phyloP scores from a whole-genome alignment of 2,888 invertebrate species.

The Rotaria sp. region DNA sequence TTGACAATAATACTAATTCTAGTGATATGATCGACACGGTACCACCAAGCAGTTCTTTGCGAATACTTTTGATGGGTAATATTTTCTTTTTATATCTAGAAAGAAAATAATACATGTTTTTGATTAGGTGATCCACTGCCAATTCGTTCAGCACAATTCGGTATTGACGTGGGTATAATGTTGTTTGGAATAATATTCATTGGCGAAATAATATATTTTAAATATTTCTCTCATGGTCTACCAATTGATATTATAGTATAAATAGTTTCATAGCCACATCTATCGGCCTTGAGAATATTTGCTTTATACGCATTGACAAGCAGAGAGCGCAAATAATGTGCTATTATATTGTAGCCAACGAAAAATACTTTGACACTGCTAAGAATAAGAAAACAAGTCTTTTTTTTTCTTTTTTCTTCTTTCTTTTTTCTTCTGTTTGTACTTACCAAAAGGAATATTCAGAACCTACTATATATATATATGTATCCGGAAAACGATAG shows the following conservation, averaged over 20 bases:
- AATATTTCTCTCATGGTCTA: neutral
- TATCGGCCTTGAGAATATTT: neutral
- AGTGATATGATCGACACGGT: too few species aligned
- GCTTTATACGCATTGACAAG: neutral
- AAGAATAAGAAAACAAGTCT: neutral
- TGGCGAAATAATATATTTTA: neutral
- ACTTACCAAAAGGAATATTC: neutral
- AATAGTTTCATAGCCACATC: neutral
- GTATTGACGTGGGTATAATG: neutral
- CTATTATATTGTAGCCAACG: neutral
- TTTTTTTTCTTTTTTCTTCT: neutral
- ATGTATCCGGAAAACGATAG: neutral
- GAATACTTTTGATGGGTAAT: neutral
- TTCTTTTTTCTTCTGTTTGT: neutral
- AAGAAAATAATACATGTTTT: too few species aligned
- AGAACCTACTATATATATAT: neutral
- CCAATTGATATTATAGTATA: neutral
- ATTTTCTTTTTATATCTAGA: neutral
- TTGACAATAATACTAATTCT: too few species aligned
- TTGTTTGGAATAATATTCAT: neutral
- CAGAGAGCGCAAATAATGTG: neutral
- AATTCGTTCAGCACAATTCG: neutral
- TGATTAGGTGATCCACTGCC: neutral
- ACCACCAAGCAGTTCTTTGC: neutral
- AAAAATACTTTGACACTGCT: neutral